Evolutionary conservation across 2,797 vertebrate species (phyloP).

Genomic region (Crenuchus spilurus): DNA sequence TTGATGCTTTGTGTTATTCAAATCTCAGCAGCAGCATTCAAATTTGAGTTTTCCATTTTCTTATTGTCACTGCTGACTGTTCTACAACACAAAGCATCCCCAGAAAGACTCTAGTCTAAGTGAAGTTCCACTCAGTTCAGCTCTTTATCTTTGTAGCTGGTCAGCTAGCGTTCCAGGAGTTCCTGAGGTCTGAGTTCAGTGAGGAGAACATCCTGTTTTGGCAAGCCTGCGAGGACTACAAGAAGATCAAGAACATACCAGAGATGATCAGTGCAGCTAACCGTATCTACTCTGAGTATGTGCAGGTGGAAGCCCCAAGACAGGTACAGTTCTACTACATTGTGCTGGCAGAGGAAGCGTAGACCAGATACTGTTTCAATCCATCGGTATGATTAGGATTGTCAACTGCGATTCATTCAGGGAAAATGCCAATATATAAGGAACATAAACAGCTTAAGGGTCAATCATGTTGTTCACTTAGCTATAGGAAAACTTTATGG

Average conservation of each 20-base stretch:
- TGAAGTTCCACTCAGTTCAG: too few relatives aligned
- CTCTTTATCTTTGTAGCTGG: constrained; percentile 75
- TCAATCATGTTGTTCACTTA: too few relatives aligned
- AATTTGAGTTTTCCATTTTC: constrained; percentile 23
- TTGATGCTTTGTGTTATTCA: constrained; percentile 34
- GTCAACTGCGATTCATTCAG: too few relatives aligned
- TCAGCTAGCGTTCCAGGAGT: constrained; percentile 86
- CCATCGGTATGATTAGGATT: too few relatives aligned
- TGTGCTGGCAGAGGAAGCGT: too few relatives aligned
- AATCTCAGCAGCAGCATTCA: constrained; percentile 34
- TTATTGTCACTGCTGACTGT: background rate
- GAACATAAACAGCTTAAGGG: too few relatives aligned
- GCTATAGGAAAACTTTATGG: too few relatives aligned
- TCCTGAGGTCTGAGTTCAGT: constrained; percentile 92
- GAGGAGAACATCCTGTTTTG: constrained; percentile 97
- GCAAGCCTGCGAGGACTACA: constrained; percentile 92
- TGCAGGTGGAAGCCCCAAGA: constrained; percentile 88
- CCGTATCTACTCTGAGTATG: constrained; percentile 93
- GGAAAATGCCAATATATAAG: too few relatives aligned
- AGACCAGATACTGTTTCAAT: too few relatives aligned
- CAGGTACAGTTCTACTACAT: constrained; percentile 83
- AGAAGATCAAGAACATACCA: constrained; percentile 83
- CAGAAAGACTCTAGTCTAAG: too few relatives aligned
- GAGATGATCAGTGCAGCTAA: constrained; percentile 87
- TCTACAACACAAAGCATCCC: background rate